phyloP scores from a whole-genome alignment of 2,113 vertebrate species.

The Caracal caracal region DNA sequence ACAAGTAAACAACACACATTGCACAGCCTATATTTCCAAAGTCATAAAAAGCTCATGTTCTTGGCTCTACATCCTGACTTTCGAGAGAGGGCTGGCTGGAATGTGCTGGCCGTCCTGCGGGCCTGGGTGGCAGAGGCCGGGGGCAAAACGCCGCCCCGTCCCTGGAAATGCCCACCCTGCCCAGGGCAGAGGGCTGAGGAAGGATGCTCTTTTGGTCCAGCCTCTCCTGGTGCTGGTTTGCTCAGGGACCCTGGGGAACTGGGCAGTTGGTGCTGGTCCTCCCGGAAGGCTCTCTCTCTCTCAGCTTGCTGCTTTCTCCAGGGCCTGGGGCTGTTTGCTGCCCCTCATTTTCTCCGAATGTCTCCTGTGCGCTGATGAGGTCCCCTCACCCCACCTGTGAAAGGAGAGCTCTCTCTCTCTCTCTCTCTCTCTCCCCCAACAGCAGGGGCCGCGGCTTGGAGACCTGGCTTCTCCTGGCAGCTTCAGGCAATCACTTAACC shows the following conservation, averaged over 20 bases:
- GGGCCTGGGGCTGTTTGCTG: background rate
- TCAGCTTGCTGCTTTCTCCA: fast-evolving
- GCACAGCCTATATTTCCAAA: conserved; percentile 71
- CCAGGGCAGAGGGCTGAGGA: background rate
- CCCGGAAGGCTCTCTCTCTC: no score
- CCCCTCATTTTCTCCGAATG: background rate
- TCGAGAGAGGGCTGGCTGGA: conserved; percentile 76
- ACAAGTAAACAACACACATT: conserved; percentile 59
- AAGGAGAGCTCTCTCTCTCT: background rate
- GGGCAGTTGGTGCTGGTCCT: fast-evolving
- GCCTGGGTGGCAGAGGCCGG: conserved; percentile 85
- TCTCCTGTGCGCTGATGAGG: background rate
- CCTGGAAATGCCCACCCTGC: background rate
- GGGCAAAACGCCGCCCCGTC: conserved; percentile 53
- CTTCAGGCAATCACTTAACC: conserved; percentile 44
- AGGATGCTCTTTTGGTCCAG: background rate
- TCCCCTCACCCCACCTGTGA: background rate
- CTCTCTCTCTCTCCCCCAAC: no score
- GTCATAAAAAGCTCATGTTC: conserved; percentile 65
- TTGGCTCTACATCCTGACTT: conserved; percentile 74
- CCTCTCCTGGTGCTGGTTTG: background rate
- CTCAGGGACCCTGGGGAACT: background rate
- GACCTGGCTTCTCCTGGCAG: background rate
- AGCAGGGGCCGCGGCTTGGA: fast-evolving
- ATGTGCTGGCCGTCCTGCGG: conserved; percentile 80